Evolutionary conservation across 2,797 vertebrate genomes (phyloP).

Genomic region (Anguilla marmorata): DNA sequence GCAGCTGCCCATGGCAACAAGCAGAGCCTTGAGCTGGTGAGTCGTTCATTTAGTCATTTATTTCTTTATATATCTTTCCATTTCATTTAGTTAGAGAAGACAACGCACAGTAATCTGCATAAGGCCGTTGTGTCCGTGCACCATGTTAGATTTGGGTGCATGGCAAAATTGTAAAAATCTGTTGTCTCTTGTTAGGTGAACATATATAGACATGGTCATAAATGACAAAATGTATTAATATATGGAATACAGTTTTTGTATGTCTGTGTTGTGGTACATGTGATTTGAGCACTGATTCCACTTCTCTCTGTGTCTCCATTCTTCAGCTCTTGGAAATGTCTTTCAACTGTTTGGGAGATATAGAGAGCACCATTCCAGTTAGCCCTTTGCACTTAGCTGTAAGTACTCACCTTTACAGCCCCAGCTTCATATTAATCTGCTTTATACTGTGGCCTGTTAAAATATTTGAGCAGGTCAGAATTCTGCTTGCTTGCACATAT

Average conservation of each 20-base stretch:
- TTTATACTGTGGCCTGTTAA: background rate
- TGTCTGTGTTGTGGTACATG: background rate
- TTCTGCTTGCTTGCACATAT: background rate
- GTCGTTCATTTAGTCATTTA: slow-evolving; percentile 33
- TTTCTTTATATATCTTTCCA: too few relatives aligned
- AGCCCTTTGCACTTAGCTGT: slow-evolving; percentile 99
- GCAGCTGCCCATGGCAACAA: slow-evolving; percentile 95
- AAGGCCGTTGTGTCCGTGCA: too few relatives aligned
- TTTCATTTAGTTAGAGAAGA: too few relatives aligned
- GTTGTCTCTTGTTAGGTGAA: too few relatives aligned
- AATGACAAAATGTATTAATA: background rate
- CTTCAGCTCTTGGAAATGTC: slow-evolving; percentile 94
- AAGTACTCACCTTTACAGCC: slow-evolving; percentile 61
- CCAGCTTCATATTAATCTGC: background rate
- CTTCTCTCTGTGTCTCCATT: background rate
- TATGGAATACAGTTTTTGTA: background rate
- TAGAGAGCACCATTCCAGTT: slow-evolving; percentile 92
- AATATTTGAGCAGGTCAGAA: too few relatives aligned
- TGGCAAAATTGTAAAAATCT: too few relatives aligned
- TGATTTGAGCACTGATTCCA: background rate
- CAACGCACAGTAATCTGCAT: background rate
- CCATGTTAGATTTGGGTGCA: too few relatives aligned
- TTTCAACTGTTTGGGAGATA: slow-evolving; percentile 96
- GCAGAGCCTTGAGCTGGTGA: slow-evolving; percentile 93
- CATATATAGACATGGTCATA: too few relatives aligned